Conservation (phyloP, 2,797 vertebrate species). For the Halcyon badia region DNA sequence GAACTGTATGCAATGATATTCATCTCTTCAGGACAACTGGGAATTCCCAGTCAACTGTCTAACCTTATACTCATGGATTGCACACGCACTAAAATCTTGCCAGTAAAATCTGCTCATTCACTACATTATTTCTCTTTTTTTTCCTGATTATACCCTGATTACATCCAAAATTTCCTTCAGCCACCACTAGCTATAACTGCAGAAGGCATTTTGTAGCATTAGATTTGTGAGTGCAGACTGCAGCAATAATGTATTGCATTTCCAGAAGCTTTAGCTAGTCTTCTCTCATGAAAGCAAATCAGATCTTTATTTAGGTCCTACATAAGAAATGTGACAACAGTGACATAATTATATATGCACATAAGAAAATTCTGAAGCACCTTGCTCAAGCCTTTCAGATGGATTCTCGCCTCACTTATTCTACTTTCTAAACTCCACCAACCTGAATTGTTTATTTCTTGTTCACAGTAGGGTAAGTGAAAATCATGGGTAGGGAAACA, state of each 20-base stretch:
- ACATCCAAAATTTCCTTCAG: neutral
- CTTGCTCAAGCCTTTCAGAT: neutral
- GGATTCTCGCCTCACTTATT: neutral
- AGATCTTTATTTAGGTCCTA: neutral
- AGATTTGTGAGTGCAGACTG: neutral
- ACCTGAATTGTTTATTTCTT: neutral
- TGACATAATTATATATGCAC: neutral
- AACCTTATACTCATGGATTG: neutral
- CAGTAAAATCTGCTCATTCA: neutral
- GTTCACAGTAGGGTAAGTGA: neutral
- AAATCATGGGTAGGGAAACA: neutral
- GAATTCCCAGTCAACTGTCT: neutral
- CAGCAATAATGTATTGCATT: neutral
- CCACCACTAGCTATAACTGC: neutral
- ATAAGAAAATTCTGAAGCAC: neutral
- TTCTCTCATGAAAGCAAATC: neutral
- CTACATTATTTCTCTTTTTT: neutral
- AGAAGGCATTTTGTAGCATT: neutral
- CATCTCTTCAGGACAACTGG: neutral
- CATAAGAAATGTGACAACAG: neutral
- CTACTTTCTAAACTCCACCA: neutral
- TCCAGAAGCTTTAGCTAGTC: neutral
- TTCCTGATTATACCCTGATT: neutral
- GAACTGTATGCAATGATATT: neutral
- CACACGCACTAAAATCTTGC: neutral